Percentiles rank a stretch among this genome's conserved stretches.
phyloP scores from a whole-genome alignment of 2,113 vertebrate species.

The Melospiza georgiana region DNA sequence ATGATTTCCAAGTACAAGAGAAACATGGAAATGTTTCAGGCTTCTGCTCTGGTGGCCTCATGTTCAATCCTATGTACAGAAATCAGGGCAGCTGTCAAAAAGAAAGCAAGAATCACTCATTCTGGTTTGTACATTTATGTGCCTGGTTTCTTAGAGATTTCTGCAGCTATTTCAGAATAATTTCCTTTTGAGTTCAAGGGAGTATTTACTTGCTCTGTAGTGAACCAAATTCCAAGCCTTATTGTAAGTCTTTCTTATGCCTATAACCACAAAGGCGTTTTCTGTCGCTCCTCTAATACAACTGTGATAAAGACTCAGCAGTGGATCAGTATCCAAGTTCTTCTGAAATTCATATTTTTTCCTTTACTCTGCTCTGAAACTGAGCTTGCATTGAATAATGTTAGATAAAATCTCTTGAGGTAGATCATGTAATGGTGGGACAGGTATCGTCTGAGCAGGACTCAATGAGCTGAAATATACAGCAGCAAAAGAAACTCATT shows the following conservation, averaged over 20 bases:
- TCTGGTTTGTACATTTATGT: neutral
- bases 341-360: neutral
- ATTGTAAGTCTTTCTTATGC: neutral
- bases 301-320: neutral
- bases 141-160: neutral
- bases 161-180: neutral
- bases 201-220: neutral
- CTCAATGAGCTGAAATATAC: conserved; percentile 49
- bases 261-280: neutral
- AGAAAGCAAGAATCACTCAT: neutral
- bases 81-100: neutral
- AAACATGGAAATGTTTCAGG: neutral
- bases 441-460: conserved; percentile 34
- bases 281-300: neutral
- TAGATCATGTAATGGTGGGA: neutral
- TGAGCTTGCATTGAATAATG: neutral
- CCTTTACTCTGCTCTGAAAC: conserved; percentile 16
- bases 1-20: neutral
- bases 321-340: neutral
- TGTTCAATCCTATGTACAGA: neutral
- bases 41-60: neutral
- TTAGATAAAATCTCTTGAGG: neutral
- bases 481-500: conserved; percentile 55
- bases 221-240: neutral
- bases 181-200: neutral